Evolutionary conservation across 92 coral and sea anemone species (phyloP), one percentile per base, ranked within the genome.

Genomic region (Plumapathes pennacea): DNA sequence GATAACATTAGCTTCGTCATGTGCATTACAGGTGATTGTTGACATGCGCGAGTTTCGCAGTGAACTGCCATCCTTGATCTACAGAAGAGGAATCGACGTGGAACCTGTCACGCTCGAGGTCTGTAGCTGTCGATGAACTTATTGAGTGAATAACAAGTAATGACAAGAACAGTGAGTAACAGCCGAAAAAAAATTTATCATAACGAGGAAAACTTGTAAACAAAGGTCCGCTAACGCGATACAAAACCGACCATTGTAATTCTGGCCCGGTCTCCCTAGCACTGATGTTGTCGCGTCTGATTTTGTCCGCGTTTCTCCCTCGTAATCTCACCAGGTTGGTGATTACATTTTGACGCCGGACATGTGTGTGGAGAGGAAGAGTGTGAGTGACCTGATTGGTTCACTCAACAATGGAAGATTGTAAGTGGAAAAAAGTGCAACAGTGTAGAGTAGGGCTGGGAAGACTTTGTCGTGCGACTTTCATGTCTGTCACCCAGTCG

Each of bases 51-150:
- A 92, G 52, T 92, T 92, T 39, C 81, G 98, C 34, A 92, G 98
- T 38, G 98, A 92, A 45, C 85, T 92, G 2, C 98, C 98, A 11
- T 92, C 98, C 15, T 58, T 92, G 27, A 81, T 92, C 57, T 94
- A 92, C 57, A 83, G 92, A 33, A 79, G 98, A 73, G 98, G 98
- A 32, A 92, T 92, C 46, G 95, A 92, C 54, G 78, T 92, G 13
- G 95, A 92, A 60, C 98, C 98, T 0, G 96, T 91, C 28, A 91
- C 97, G 18, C 62, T 92, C 29, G 98, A 89, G 98, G 98, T 92
- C 60, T 48, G 78, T 38, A 0, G 23, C 14, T 10, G 18, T 14
- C 22, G 15, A 10, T 30, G 10, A 5, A 17, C 29, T 15, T 11
- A n/a, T n/a, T n/a, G n/a, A n/a, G n/a, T n/a, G n/a, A n/a, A n/a